phyloP scores from a whole-genome alignment of 2,888 invertebrate species.

The Ophion costatus region DNA sequence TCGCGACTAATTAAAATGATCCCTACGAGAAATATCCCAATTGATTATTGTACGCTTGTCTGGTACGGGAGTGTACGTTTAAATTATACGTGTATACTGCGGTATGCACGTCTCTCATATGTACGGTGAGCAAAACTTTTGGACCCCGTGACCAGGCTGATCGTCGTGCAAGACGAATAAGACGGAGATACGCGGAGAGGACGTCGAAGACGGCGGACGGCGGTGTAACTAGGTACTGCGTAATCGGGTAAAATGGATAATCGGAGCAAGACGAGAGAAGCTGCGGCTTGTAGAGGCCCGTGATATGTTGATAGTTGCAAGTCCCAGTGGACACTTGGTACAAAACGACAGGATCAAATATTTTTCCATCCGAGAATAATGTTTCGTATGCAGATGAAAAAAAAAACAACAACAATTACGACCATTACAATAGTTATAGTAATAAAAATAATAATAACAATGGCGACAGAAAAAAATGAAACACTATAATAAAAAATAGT shows the following conservation, averaged over 20 bases:
- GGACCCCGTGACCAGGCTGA: constrained; percentile 30
- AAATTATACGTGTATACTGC: no score
- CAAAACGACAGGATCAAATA: constrained; percentile 3
- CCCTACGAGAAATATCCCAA: no score
- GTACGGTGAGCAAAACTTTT: constrained; percentile 10
- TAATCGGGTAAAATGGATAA: constrained; percentile 76
- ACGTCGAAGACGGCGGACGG: constrained; percentile 51
- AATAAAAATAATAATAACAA: no score
- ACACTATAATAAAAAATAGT: no score
- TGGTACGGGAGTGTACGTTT: no score
- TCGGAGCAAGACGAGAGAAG: constrained; percentile 66
- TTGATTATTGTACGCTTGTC: no score
- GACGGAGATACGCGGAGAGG: constrained; percentile 19
- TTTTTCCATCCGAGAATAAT: constrained; percentile 3
- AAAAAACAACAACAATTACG: not conserved
- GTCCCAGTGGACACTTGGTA: constrained; percentile 13
- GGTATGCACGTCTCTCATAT: no score
- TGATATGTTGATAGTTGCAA: constrained; percentile 55
- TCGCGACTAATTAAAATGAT: no score
- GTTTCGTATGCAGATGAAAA: not conserved
- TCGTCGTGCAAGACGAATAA: constrained; percentile 36
- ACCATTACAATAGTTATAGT: no score
- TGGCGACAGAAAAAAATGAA: no score
- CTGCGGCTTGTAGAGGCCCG: constrained; percentile 42
- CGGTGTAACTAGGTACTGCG: constrained; percentile 58